Percentiles rank a stretch among this genome's conserved stretches.
Evolutionary conservation across 2,888 invertebrate species (phyloP).

Genomic region (Bugulina stolonifera): DNA sequence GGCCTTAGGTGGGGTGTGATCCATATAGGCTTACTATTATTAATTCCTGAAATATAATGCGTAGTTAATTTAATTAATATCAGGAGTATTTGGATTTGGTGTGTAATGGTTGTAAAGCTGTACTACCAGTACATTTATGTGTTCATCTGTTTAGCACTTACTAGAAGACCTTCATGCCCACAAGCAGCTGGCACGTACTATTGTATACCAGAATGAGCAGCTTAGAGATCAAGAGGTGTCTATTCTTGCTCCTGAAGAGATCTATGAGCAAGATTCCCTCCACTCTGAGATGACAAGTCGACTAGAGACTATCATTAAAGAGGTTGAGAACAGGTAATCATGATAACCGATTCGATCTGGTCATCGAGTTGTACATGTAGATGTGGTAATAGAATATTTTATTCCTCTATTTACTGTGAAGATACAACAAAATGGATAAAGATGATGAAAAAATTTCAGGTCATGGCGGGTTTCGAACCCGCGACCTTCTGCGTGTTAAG

Average conservation of each 20-base stretch:
- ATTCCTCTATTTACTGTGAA: too few relatives aligned
- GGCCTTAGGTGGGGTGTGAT: too few relatives aligned
- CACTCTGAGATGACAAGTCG: slow-evolving; percentile 5
- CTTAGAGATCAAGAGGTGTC: slow-evolving; percentile 83
- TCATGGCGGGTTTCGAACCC: slow-evolving; percentile 26
- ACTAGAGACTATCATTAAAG: not conserved
- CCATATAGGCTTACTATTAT: too few relatives aligned
- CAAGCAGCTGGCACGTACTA: slow-evolving; percentile 73
- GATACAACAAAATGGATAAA: too few relatives aligned
- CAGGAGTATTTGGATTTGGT: too few relatives aligned
- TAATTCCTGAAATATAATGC: too few relatives aligned
- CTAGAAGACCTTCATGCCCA: slow-evolving; percentile 84
- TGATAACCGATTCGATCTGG: too few relatives aligned
- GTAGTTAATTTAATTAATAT: too few relatives aligned
- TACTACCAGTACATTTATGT: too few relatives aligned
- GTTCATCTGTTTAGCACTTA: slow-evolving; percentile 69
- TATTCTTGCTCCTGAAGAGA: slow-evolving; percentile 84
- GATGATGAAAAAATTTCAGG: not conserved
- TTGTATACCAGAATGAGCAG: slow-evolving; percentile 82
- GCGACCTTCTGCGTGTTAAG: slow-evolving; percentile 25
- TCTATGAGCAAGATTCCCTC: slow-evolving; percentile 45
- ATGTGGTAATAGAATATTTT: too few relatives aligned
- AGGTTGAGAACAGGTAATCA: slow-evolving; percentile 12
- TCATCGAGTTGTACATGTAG: too few relatives aligned
- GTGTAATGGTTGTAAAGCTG: too few relatives aligned